Percentiles rank a stretch among this genome's conserved stretches.
Conservation (phyloP, 2,113 vertebrate genomes). For the Clarias magur region DNA sequence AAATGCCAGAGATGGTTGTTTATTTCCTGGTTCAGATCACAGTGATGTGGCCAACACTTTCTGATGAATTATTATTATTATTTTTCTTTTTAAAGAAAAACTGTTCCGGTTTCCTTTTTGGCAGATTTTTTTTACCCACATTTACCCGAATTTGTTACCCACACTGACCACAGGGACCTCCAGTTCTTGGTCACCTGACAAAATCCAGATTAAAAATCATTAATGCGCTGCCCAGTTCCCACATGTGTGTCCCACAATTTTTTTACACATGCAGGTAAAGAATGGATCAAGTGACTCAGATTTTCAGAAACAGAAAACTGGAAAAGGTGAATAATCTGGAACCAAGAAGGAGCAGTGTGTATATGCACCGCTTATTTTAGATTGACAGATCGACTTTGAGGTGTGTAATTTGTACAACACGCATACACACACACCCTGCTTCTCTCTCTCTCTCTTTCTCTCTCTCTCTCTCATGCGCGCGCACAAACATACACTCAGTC, state of each 20-base stretch:
- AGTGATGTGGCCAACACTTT: not conserved
- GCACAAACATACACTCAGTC: not conserved
- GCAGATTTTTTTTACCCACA: too few species aligned
- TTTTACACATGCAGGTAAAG: not conserved
- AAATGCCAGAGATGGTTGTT: not conserved
- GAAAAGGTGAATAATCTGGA: not conserved
- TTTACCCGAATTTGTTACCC: too few species aligned
- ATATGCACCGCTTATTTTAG: not conserved
- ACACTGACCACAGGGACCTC: not conserved
- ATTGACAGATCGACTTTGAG: conserved; percentile 8
- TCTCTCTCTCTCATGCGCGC: not conserved
- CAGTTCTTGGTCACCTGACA: not conserved
- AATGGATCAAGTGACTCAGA: not conserved
- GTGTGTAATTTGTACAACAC: conserved; percentile 24
- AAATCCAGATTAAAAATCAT: not conserved
- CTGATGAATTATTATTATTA: too few species aligned
- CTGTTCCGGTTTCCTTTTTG: not conserved
- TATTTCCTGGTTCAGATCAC: not conserved
- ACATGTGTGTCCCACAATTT: too few species aligned
- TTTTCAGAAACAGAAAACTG: not conserved
- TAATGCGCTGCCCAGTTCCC: not conserved
- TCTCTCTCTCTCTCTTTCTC: not conserved
- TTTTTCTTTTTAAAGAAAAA: too few species aligned
- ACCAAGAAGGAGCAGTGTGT: conserved; percentile 4
- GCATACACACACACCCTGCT: conserved; percentile 26